A percentile compares a stretch with the other conserved stretches of the same genome.
phyloP scores from a whole-genome alignment of 1,140 invertebrate species.

The Drosophila orosa region DNA sequence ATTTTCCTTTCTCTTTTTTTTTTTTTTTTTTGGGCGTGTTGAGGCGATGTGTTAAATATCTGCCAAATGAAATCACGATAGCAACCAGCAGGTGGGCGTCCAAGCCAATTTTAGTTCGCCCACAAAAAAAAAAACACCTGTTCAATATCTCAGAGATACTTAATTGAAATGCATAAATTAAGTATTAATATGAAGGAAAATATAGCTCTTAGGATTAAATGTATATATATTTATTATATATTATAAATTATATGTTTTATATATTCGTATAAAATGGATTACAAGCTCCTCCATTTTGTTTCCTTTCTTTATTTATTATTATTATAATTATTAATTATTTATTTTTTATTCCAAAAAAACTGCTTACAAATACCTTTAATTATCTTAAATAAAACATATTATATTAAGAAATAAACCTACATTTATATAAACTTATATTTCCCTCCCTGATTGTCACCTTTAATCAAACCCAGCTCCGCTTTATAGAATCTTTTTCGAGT shows the following conservation, averaged over 20 bases:
- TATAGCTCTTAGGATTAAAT: neutral
- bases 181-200: neutral
- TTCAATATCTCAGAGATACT: neutral
- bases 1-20: neutral
- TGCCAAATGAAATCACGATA: conserved; percentile 46
- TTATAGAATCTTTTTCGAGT: neutral
- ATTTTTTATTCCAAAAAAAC: too few relatives aligned
- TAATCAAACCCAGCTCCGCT: neutral
- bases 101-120: neutral
- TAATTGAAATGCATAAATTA: neutral
- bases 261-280: too few relatives aligned
- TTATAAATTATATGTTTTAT: neutral
- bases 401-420: too few relatives aligned
- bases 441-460: neutral
- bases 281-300: too few relatives aligned
- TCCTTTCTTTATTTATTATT: too few relatives aligned
- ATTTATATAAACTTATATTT: too few relatives aligned
- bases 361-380: too few relatives aligned
- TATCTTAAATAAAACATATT: too few relatives aligned
- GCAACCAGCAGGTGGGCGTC: conserved; percentile 24
- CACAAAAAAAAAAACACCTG: neutral
- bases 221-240: neutral
- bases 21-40: conserved; percentile 16
- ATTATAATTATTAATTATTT: too few relatives aligned
- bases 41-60: conserved; percentile 49